Evolutionary conservation across 2,797 vertebrate genomes (phyloP).

Genomic region (Ctenosaura bakeri): DNA sequence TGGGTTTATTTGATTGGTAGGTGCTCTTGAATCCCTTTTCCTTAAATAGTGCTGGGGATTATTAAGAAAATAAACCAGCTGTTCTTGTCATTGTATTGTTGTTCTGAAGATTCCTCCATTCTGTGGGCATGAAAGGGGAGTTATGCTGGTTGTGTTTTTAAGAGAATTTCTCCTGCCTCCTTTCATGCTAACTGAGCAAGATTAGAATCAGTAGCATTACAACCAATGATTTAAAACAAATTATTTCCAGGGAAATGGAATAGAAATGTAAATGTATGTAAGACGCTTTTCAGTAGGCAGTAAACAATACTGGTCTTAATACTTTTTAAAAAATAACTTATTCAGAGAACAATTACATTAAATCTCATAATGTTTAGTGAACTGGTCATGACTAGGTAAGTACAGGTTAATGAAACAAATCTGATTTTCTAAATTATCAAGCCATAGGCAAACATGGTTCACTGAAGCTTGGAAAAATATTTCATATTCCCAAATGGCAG

Average conservation of each 20-base stretch:
- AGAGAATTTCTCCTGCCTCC: neutral
- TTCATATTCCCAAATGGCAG: neutral
- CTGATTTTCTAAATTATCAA: neutral
- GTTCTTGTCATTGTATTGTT: fast-evolving
- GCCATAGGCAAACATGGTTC: neutral
- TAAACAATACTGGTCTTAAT: neutral
- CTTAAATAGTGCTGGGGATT: neutral
- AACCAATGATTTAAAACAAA: neutral
- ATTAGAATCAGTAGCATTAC: neutral
- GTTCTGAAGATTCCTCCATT: neutral
- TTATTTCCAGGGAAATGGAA: constrained; percentile 10
- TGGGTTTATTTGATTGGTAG: constrained; percentile 46
- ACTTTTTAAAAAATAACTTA: neutral
- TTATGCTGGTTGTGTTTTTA: neutral
- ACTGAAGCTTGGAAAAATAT: neutral
- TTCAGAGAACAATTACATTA: neutral
- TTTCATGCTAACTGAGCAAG: neutral
- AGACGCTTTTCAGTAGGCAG: neutral
- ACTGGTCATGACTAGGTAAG: neutral
- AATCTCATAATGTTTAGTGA: fast-evolving
- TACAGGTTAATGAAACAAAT: neutral
- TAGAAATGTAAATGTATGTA: neutral
- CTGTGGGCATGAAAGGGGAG: neutral
- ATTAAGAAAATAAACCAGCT: neutral
- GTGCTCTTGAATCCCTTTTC: neutral